A percentile compares a stretch with the other conserved stretches of the same genome.
phyloP scores from a whole-genome alignment of 92 coral and sea anemone species.

The Parazoanthus atlanticus region DNA sequence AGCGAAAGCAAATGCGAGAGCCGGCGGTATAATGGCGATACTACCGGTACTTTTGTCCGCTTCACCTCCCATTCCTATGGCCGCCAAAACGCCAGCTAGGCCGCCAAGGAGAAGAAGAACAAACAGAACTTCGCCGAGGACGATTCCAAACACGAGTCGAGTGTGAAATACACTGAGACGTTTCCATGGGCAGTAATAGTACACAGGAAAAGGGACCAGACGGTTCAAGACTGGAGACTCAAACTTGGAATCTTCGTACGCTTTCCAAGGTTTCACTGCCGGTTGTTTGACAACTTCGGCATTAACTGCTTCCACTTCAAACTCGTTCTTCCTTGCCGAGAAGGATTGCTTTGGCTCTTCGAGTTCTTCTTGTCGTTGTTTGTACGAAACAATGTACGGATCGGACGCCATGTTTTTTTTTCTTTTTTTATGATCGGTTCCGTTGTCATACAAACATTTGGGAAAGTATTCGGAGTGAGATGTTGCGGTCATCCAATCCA shows the following conservation, averaged over 20 bases:
- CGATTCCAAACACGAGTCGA: conserved; percentile 68
- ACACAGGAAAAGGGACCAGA: conserved; percentile 52
- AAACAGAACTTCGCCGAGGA: conserved; percentile 69
- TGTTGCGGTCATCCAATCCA: background rate
- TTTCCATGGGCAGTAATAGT: conserved; percentile 67
- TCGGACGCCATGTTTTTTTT: conserved; percentile 12
- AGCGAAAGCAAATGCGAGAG: conserved; percentile 74
- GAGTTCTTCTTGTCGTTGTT: conserved; percentile 12
- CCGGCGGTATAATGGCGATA: conserved; percentile 64
- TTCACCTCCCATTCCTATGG: conserved; percentile 44
- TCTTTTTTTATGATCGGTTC: background rate
- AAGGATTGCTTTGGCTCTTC: conserved; percentile 11
- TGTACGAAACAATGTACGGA: conserved; percentile 41
- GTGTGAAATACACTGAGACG: conserved; percentile 62
- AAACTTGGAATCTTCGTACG: conserved; percentile 70
- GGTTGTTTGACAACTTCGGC: conserved; percentile 33
- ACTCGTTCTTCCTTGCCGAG: background rate
- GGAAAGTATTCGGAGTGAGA: background rate
- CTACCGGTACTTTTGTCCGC: conserved; percentile 60
- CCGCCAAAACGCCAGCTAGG: conserved; percentile 59
- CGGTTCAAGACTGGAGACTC: conserved; percentile 76
- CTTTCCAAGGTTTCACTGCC: conserved; percentile 48
- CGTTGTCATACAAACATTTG: background rate
- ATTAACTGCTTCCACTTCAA: conserved; percentile 42
- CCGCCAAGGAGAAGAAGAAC: conserved; percentile 64